Percentiles rank a stretch among this genome's conserved stretches.
Evolutionary conservation across 2,797 vertebrate species (phyloP).

Genomic region (Aphelocoma californica): DNA sequence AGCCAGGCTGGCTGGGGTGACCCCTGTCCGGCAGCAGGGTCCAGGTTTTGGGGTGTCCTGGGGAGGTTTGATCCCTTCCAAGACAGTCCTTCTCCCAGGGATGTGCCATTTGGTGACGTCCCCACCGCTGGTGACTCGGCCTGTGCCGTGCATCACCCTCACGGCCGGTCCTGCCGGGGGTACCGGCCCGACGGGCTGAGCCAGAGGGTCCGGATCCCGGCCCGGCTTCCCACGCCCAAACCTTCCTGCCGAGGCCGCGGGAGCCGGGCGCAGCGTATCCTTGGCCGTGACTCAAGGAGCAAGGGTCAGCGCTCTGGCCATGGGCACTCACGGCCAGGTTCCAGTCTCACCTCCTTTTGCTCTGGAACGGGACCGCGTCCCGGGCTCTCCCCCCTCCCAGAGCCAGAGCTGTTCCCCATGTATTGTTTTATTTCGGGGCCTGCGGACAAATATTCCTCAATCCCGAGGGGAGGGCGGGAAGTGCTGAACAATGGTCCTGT

Average conservation of each 20-base stretch:
- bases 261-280: neutral
- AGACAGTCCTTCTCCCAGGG: rapidly evolving
- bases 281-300: neutral
- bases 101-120: neutral
- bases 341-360: neutral
- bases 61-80: neutral
- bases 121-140: rapidly evolving
- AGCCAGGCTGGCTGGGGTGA: neutral
- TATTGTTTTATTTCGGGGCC: conserved; percentile 43
- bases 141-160: neutral
- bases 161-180: neutral
- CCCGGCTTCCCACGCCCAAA: neutral
- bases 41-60: neutral
- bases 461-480: conserved; percentile 59
- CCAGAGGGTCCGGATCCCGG: neutral
- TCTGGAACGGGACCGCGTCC: neutral
- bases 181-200: neutral
- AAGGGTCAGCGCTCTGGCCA: neutral
- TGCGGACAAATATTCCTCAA: neutral
- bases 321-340: rapidly evolving
- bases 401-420: neutral
- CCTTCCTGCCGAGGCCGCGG: neutral
- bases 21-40: neutral
- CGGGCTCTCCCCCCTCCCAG: neutral
- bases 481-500: conserved; percentile 40